Conservation (phyloP, 2,888 invertebrate genomes). For the Deilephila porcellus region DNA sequence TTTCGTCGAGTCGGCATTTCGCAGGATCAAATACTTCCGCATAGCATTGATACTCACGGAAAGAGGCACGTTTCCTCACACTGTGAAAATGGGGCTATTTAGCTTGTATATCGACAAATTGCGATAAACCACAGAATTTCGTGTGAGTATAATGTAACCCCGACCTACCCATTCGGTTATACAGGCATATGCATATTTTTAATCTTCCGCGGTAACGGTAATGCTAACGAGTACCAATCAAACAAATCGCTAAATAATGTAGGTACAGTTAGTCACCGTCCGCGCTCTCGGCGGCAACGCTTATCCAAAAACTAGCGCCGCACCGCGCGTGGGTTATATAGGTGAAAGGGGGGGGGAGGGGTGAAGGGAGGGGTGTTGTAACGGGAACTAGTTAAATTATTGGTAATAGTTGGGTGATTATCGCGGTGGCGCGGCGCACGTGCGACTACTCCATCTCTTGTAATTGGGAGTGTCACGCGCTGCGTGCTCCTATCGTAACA, state of each 20-base stretch:
- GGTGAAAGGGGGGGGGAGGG: not conserved
- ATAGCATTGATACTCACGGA: too few relatives aligned
- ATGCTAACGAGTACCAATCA: not conserved
- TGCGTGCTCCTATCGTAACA: not conserved
- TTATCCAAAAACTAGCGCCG: constrained; percentile 4
- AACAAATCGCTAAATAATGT: constrained; percentile 1
- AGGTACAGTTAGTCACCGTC: not conserved
- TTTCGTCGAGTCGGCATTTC: too few relatives aligned
- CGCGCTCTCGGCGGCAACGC: not conserved
- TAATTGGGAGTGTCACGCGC: not conserved
- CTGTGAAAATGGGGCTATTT: too few relatives aligned
- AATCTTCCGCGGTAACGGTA: not conserved
- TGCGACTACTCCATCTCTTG: not conserved
- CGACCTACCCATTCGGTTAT: too few relatives aligned
- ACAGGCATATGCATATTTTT: too few relatives aligned
- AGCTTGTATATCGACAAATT: too few relatives aligned
- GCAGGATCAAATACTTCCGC: too few relatives aligned
- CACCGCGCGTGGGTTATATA: not conserved
- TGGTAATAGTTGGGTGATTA: constrained; percentile 8
- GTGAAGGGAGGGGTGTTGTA: not conserved
- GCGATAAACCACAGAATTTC: too few relatives aligned
- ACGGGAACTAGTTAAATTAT: constrained; percentile 6
- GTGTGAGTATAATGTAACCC: too few relatives aligned
- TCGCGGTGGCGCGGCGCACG: not conserved
- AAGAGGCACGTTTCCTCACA: too few relatives aligned